A percentile compares a stretch with the other conserved stretches of the same genome.
phyloP scores from a whole-genome alignment of 2,113 vertebrate species.

The Grus americana region DNA sequence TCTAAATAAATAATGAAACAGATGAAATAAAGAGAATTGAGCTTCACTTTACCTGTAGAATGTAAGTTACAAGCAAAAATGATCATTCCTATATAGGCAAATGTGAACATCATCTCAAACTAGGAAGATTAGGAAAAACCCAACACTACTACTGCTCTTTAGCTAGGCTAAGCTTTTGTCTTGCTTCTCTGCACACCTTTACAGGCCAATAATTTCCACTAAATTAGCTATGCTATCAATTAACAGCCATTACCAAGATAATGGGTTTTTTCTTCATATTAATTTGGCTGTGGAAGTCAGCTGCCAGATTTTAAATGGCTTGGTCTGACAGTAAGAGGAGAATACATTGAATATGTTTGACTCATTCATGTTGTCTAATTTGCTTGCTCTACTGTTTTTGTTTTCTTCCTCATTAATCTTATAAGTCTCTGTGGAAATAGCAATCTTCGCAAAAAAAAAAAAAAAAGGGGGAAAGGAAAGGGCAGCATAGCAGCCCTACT shows the following conservation, averaged over 20 bases:
- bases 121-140: neutral
- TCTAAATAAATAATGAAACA: neutral
- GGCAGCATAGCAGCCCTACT: neutral
- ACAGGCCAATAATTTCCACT: conserved; percentile 2
- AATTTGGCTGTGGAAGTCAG: neutral
- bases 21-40: neutral
- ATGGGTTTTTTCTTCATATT: neutral
- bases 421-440: neutral
- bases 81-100: neutral
- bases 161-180: neutral
- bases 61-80: neutral
- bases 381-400: neutral
- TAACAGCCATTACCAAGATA: neutral
- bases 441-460: neutral
- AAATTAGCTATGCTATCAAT: conserved; percentile 7
- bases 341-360: neutral
- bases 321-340: neutral
- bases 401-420: neutral
- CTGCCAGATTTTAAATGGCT: neutral
- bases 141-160: neutral
- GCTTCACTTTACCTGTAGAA: neutral
- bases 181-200: neutral
- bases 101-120: neutral
- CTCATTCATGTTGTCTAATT: neutral
- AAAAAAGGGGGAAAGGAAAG: neutral